A percentile compares a stretch with the other conserved stretches of the same genome.
These are phyloP conservation scores for Coptotermes formosanus DNA, from an alignment of 1,140 invertebrate genomes.

Conservation along the genomic window DNA sequence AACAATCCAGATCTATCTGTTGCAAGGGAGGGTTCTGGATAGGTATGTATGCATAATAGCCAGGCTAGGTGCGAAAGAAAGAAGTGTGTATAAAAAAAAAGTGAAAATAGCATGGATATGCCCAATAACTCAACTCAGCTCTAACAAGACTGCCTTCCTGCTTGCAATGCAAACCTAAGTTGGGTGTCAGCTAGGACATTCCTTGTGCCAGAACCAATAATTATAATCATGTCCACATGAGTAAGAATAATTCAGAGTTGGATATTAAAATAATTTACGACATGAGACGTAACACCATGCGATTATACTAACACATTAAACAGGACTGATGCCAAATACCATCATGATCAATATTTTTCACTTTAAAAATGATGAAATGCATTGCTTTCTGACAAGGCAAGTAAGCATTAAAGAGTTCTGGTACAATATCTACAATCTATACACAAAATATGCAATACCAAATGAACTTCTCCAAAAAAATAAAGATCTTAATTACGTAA, in stretches of 20 bases:
- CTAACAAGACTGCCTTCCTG: slow-evolving; percentile 2
- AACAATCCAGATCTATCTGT: background rate
- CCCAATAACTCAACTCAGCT: background rate
- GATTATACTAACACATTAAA: background rate
- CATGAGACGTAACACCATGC: background rate
- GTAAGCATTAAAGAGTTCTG: background rate
- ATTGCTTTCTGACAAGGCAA: background rate
- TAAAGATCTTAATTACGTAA: background rate
- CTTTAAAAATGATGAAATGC: background rate
- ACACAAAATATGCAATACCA: background rate
- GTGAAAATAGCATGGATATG: background rate
- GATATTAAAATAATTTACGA: background rate
- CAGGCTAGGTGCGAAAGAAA: background rate
- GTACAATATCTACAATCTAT: background rate
- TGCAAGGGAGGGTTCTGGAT: background rate
- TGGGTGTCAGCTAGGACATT: background rate
- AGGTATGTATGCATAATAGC: background rate
- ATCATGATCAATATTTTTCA: background rate
- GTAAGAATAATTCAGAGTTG: background rate
- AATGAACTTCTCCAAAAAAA: background rate
- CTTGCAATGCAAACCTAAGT: slow-evolving; percentile 14
- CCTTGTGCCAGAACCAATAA: background rate
- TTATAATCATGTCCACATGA: slow-evolving; percentile 13
- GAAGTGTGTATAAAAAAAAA: background rate
- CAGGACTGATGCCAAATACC: background rate